Evolutionary conservation across 2,888 invertebrate genomes (phyloP), one percentile per base, ranked within the genome.

Genomic region (Sarcophaga caerulescens): DNA sequence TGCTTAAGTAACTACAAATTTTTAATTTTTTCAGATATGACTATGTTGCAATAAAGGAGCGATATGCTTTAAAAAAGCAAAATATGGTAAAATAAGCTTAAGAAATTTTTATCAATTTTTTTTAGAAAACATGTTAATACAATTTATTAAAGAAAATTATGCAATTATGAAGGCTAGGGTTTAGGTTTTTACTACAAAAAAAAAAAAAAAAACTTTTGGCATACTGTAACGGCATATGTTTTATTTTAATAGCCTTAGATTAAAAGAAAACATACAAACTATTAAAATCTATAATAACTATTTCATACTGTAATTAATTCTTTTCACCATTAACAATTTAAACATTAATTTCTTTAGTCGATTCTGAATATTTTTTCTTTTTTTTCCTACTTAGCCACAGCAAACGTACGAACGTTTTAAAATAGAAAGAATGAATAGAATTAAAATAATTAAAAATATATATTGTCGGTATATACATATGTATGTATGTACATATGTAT

Each of bases 271-370:
- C 35, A 35, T 8, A 35, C 35, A 0, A 35, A 35, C 35, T 35
- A 35, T 35, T 35, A 35, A 35, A 35, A 52, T 14, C 52, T 52
- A 52, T 52, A 76, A 60, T 23, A 52, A 52, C 69, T 77, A 74
- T 78, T 81, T 74, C 57, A 81, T 78, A 68, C 75, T 78, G 78
- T 82, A 77, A 77, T 77, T 82, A 85, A 85, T 85, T 85, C 82
- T 81, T 78, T 85, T 69, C 77, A 69, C 75, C 66, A 82, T 82
- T 82, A 84, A 84, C 77, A 84, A 65, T 80, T 80, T 81, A 65
- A 75, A 78, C 68, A 82, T 79, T 75, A 71, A 85, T 82, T 85
- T 82, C 79, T 69, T 75, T 75, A 60, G 35, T 35, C 10, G 8
- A 35, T n/a, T 62, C 45, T 14, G 3, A 35, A 11, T 5, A 14